Percentiles rank a stretch among this genome's conserved stretches.
Evolutionary conservation across 37 sponge, comb jelly and placozoan genomes (phyloP).

Genomic region (Tethya wilhelma): DNA sequence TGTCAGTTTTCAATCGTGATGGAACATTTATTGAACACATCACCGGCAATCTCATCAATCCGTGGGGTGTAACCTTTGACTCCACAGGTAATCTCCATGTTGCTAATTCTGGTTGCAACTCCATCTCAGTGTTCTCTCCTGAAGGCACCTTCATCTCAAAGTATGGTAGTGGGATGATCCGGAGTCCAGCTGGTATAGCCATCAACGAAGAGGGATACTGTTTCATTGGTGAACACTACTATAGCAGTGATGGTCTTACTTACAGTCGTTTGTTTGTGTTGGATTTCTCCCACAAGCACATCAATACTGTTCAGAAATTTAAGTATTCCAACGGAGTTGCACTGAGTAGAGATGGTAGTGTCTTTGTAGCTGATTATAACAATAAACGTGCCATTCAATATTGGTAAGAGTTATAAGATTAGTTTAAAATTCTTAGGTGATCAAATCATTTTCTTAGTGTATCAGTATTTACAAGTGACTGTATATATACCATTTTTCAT

Average conservation of each 20-base stretch:
- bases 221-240: constrained; percentile 21
- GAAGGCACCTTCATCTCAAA: constrained; percentile 8
- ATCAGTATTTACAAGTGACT: too few species aligned
- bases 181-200: constrained; percentile 41
- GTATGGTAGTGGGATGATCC: constrained; percentile 29
- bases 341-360: constrained; percentile 7
- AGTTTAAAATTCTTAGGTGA: too few species aligned
- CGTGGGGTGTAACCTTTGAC: constrained; percentile 62
- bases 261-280: constrained; percentile 14
- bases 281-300: background rate
- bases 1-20: constrained; percentile 46
- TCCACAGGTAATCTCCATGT: constrained; percentile 40
- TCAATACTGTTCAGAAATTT: background rate
- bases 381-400: constrained; percentile 10
- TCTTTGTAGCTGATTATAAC: constrained; percentile 4
- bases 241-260: background rate
- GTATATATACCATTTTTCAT: too few species aligned
- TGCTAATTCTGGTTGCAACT: constrained; percentile 6
- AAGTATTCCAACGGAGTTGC: constrained; percentile 6
- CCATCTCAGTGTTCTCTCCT: constrained; percentile 28
- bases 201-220: constrained; percentile 48
- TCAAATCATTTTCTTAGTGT: too few species aligned
- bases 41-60: constrained; percentile 16
- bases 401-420: too few species aligned
- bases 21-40: constrained; percentile 26